Evolutionary conservation across 2,888 invertebrate species (phyloP).

Genomic region (Rapana venosa): DNA sequence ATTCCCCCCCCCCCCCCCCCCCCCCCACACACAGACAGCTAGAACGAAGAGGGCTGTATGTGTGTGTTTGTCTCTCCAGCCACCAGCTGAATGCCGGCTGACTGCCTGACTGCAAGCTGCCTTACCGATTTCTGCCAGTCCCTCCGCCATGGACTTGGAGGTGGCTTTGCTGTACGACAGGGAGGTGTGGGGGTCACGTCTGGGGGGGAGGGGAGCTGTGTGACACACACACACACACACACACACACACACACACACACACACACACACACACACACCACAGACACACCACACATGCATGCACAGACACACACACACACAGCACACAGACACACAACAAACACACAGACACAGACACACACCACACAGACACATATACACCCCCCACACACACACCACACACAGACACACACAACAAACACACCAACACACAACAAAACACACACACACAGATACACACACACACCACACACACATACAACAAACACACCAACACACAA

Average conservation of each 20-base stretch:
- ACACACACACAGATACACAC: background rate
- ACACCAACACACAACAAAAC: too few relatives aligned
- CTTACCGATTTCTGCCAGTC: slow-evolving; percentile 81
- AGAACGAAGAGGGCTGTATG: too few relatives aligned
- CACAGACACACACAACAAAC: slow-evolving; percentile 43
- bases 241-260: background rate
- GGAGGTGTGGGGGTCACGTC: slow-evolving; percentile 95
- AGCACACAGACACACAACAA: too few relatives aligned
- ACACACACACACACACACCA: background rate
- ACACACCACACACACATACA: background rate
- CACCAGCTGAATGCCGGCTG: too few relatives aligned
- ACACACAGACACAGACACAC: too few relatives aligned
- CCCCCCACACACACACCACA: background rate
- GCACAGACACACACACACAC: too few relatives aligned
- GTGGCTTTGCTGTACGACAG: slow-evolving; percentile 92
- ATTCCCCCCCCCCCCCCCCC: too few relatives aligned
- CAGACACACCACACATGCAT: too few relatives aligned
- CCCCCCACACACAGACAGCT: too few relatives aligned
- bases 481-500: too few relatives aligned
- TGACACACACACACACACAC: slow-evolving; percentile 42
- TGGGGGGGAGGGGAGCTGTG: slow-evolving; percentile 93
- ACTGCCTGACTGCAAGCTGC: too few relatives aligned
- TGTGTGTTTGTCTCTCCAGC: too few relatives aligned
- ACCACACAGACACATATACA: background rate
- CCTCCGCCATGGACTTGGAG: slow-evolving; percentile 95